Percentiles rank a stretch among this genome's conserved stretches.
These are phyloP conservation scores for Strigamia crassipes DNA, from an alignment of 2,888 invertebrate genomes.

Conservation along the genomic window DNA sequence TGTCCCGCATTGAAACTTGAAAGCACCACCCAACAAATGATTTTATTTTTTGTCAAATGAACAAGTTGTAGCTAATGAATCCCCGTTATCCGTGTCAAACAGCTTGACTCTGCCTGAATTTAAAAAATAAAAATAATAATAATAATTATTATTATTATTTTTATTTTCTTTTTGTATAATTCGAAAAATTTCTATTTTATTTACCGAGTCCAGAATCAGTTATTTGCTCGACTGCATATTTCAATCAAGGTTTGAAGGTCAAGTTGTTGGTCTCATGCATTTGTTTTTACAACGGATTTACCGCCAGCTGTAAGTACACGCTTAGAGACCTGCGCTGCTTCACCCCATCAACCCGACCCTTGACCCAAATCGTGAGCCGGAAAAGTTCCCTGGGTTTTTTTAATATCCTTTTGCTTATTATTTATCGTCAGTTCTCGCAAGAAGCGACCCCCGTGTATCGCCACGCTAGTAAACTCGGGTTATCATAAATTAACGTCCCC, in stretches of 20 bases:
- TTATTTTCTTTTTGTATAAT: too few relatives aligned
- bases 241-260: slow-evolving; percentile 13
- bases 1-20: slow-evolving; percentile 8
- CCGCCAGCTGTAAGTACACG: slow-evolving; percentile 27
- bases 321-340: slow-evolving; percentile 25
- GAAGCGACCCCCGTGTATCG: neutral
- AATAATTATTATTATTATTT: too few relatives aligned
- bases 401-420: neutral
- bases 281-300: slow-evolving; percentile 34
- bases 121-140: too few relatives aligned
- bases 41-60: neutral
- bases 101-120: too few relatives aligned
- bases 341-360: slow-evolving; percentile 39
- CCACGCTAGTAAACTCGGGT: neutral
- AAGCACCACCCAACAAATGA: neutral
- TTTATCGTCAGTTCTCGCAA: neutral
- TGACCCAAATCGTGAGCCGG: slow-evolving; percentile 36
- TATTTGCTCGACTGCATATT: slow-evolving; percentile 6
- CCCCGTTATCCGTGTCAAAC: too few relatives aligned
- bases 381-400: slow-evolving; percentile 25
- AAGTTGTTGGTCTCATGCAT: slow-evolving; percentile 34
- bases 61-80: neutral
- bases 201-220: neutral
- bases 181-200: neutral
- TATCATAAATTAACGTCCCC: slow-evolving; percentile 7